Conservation (phyloP, 2,888 invertebrate species). For the Poecilobothrus nobilitatus region DNA sequence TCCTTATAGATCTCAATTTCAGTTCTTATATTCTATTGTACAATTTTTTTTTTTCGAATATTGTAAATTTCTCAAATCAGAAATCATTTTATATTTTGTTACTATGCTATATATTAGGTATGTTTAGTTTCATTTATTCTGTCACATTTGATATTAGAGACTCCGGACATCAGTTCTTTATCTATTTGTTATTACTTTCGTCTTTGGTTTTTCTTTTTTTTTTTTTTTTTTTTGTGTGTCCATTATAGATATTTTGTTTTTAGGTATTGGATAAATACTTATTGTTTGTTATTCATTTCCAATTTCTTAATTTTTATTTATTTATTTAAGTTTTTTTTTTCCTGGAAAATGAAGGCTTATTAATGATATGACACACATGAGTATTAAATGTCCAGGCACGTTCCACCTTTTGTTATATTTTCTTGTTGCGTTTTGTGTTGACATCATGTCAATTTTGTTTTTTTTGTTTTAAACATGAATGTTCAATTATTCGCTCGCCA, state of each 20-base stretch:
- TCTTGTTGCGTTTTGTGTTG: too few relatives aligned
- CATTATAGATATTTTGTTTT: background rate
- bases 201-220: too few relatives aligned
- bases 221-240: too few relatives aligned
- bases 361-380: background rate
- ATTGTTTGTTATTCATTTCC: background rate
- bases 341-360: background rate
- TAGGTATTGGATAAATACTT: background rate
- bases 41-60: too few relatives aligned
- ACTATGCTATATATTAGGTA: too few relatives aligned
- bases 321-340: too few relatives aligned
- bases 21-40: background rate
- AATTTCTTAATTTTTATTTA: background rate
- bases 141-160: background rate
- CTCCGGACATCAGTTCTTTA: too few relatives aligned
- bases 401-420: background rate
- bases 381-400: background rate
- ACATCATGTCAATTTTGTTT: too few relatives aligned
- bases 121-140: background rate
- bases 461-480: too few relatives aligned
- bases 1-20: background rate
- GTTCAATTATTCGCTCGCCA: too few relatives aligned
- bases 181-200: too few relatives aligned
- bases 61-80: background rate
- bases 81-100: background rate